Evolutionary conservation across 2,888 invertebrate genomes (phyloP), one percentile per base, ranked within the genome.

Genomic region (Adelphocoris suturalis): DNA sequence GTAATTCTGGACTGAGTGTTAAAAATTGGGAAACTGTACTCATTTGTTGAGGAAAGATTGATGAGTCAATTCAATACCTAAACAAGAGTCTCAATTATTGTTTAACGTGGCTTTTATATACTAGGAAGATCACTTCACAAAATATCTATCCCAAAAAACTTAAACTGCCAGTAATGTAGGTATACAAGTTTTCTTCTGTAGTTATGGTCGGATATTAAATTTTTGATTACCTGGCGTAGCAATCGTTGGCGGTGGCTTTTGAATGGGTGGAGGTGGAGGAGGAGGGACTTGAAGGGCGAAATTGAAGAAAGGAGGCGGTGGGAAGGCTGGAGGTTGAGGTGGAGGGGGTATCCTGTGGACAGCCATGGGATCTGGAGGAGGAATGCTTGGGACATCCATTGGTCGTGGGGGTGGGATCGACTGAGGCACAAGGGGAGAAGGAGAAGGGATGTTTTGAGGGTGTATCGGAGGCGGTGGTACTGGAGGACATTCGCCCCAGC

Each of bases 401-500:
- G 95, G 94, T 91, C 95, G 94, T 11, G 95, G 95, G 90, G 94
- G 93, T 75, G 94, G 94, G 91, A 94, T 94, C 92, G 93, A 93
- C 23, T 80, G 78, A n/a, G 88, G 88, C 16, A 88, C 57, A 23
- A 88, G 76, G 7, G 88, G 88, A n/a, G 57, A 80, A 13, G 88
- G 88, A 11, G 88, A 13, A 52, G 88, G 88, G 52, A 88, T 88
- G 46, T 55, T 78, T 9, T 88, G 88, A 19, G 88, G 88, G 27
- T 19, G 23, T n/a, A 88, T 47, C 9, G 88, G 88, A 91, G 93
- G 94, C 12, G 94, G 92, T 28, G 93, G 93, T 11, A 93, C 61
- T 14, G 85, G 85, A 37, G 75, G 86, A 13, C 68, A 75, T 23
- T 61, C 82, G 23, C 82, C 82, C 82, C 68, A 68, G 27, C 47